Evolutionary conservation across 2,113 vertebrate genomes (phyloP), one percentile per base, ranked within the genome.

Genomic region (Vicugna pacos): DNA sequence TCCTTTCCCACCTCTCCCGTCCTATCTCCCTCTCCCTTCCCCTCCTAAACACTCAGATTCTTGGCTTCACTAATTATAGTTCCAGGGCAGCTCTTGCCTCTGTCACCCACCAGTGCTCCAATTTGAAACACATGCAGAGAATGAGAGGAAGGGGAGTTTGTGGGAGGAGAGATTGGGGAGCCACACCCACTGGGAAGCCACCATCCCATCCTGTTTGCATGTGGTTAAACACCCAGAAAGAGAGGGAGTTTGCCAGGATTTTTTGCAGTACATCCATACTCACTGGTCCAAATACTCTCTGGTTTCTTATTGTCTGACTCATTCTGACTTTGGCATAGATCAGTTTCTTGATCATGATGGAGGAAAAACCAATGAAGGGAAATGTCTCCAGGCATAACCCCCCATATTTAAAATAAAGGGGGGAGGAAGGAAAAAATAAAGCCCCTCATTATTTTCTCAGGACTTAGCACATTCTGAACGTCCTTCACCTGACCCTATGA

Each of bases 101-200:
- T 94, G 94, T 96, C 92, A 97, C 96, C 93, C 93, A 95, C 93
- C 72, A 77, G 77, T 50, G 75, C 96, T 96, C 85, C 97, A 94
- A 97, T 98, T 97, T 92, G 95, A 98, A 98, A 98, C 98, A 98
- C 79, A 98, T 97, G 96, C 50, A 60, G 82, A n/a, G n/a, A 87
- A 93, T 87, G 93, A 89, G 94, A 93, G 97, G 95, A 87, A 94
- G 97, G 95, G 94, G 96, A 96, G 65, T 84, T 84, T 62, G 96
- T 95, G 96, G 97, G 87, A 97, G 87, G 75, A 96, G 97, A 97
- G 94, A 91, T 96, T 85, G 96, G 86, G 87, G 86, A 86, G 72
- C 94, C 96, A 77, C 94, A 98, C 97, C 98, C 96, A 56, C 24
- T 12, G 13, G 1, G 76, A 96, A 96, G 94, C 97, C 95, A 90